phyloP scores from a whole-genome alignment of 1,140 invertebrate species.

The Drosophila busckii region DNA sequence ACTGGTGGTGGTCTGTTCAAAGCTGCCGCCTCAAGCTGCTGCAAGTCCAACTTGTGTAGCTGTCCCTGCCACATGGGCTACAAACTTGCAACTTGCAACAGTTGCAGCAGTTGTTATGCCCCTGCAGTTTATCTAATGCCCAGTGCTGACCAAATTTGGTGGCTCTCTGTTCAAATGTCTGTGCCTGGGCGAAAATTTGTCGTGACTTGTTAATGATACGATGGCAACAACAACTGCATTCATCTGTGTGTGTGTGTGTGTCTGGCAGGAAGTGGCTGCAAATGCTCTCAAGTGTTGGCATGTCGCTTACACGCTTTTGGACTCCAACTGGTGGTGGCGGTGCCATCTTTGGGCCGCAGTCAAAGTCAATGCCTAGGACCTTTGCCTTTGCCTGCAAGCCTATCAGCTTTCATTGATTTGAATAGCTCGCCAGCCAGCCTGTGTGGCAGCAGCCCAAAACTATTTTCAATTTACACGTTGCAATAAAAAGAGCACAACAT shows the following conservation, averaged over 20 bases:
- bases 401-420: conserved; percentile 75
- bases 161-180: conserved; percentile 66
- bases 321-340: conserved; percentile 36
- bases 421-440: conserved; percentile 43
- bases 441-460: not conserved
- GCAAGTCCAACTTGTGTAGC: conserved; percentile 56
- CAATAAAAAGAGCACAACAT: conserved; percentile 37
- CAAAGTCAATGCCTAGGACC: conserved; percentile 67
- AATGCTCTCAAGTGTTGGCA: conserved; percentile 62
- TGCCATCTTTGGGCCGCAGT: conserved; percentile 58
- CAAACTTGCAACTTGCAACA: conserved; percentile 2
- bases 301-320: conserved; percentile 74
- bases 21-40: conserved; percentile 61
- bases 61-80: conserved; percentile 57
- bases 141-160: conserved; percentile 66
- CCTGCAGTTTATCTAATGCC: conserved; percentile 71
- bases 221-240: conserved; percentile 18
- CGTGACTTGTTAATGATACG: conserved; percentile 77
- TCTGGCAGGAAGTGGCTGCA: not conserved
- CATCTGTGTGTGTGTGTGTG: no score
- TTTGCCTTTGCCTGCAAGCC: conserved; percentile 47
- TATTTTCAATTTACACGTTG: conserved; percentile 59
- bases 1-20: conserved; percentile 63
- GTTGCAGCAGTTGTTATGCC: conserved; percentile 8
- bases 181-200: conserved; percentile 57